Evolutionary conservation across 2,888 invertebrate species (phyloP).

Genomic region (Muscina levida): DNA sequence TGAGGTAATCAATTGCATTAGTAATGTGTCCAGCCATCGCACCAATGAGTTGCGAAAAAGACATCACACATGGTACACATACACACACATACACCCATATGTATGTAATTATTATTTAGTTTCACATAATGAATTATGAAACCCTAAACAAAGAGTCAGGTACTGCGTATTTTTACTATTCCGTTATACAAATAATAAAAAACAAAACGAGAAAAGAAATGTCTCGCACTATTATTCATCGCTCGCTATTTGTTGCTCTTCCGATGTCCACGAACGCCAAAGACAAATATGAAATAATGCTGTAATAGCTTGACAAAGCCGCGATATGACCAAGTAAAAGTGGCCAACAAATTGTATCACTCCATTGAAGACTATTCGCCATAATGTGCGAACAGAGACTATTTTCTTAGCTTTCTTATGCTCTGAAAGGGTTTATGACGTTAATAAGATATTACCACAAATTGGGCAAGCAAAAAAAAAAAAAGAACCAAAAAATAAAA

Average conservation of each 20-base stretch:
- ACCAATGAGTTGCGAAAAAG: neutral
- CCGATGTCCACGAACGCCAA: neutral
- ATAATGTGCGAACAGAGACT: neutral
- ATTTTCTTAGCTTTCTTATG: constrained; percentile 24
- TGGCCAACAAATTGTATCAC: constrained; percentile 33
- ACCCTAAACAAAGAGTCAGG: constrained; percentile 6
- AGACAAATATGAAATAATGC: constrained; percentile 22
- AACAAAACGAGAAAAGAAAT: neutral
- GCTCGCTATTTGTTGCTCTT: neutral
- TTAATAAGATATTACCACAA: constrained; percentile 18
- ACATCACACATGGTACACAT: neutral
- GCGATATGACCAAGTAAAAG: constrained; percentile 38
- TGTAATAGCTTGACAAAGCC: constrained; percentile 21
- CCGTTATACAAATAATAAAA: neutral
- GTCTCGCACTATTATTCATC: neutral
- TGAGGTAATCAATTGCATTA: neutral
- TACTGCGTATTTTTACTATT: constrained; percentile 2
- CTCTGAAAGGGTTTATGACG: constrained; percentile 7
- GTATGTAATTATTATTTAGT: neutral
- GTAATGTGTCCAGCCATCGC: neutral
- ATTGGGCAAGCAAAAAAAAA: constrained; percentile 31
- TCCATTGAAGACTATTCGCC: neutral
- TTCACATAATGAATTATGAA: constrained; percentile 34
- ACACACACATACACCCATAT: too few relatives aligned
- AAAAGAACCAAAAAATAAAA: too few relatives aligned